Evolutionary conservation across 2,888 invertebrate species (phyloP), one percentile per base, ranked within the genome.

Genomic region (Poecilus cupreus): DNA sequence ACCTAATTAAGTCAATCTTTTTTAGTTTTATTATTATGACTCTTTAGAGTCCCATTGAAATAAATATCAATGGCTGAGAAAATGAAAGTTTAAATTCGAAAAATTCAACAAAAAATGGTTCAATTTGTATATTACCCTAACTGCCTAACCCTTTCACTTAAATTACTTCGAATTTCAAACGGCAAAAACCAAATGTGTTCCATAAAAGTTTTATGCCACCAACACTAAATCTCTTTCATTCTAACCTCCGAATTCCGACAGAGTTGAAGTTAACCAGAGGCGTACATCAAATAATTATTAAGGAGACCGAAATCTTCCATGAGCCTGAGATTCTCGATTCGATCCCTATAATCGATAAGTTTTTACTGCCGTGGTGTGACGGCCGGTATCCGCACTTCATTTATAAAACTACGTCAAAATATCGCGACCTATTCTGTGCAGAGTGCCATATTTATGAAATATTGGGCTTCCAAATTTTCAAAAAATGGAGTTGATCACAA

Each of bases 171-270:
- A 68, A 68, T 68, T 37, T 37, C n/a, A 68, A 68, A 68, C 37
- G 39, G 64, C 64, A 68, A 68, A 51, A 68, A 39, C 37, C 64
- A 68, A 68, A 68, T 68, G 64, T 68, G 37, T 68, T 68, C 37
- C 20, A 24, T 60, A 60, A 60, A 60, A 32, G 1, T 11, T 60
- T 60, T 60, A 60, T 26, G n/a, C 26, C 60, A 60, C 26, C 60
- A 26, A 60, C 26, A 60, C 26, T 26, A 24, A n/a, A 60, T 60
- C 60, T 60, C 43, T 2, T 26, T 60, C 22, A 22, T 10, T 54
- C 11, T 43, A 43, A 4, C 43, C 43, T 43, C 43, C 1, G 26
- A n/a, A 60, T 60, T 60, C 26, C 60, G 26, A 26, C 60, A 24
- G 26, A 13, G 13, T 13, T n/a, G n/a, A 18, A 4, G n/a, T 43